Percentiles rank a stretch among this genome's conserved stretches.
Conservation (phyloP, 2,888 invertebrate species). For the Spodoptera littoralis region DNA sequence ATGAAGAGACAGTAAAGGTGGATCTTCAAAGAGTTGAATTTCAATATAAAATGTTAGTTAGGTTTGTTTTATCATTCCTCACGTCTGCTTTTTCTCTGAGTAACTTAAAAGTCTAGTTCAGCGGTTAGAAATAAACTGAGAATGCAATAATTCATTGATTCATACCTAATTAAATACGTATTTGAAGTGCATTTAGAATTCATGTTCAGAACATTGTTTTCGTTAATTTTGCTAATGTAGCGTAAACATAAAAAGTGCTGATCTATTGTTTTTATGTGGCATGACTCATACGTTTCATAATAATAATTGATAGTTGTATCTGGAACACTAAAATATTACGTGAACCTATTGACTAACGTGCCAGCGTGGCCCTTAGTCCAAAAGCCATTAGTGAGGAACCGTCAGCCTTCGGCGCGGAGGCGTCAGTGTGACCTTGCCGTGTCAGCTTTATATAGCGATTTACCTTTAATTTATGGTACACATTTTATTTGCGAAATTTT, state of each 20-base stretch:
- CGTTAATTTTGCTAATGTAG: not conserved
- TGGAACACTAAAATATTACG: slow-evolving; percentile 27
- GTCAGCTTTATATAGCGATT: slow-evolving; percentile 55
- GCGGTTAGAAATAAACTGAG: too few relatives aligned
- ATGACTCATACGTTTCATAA: slow-evolving; percentile 32
- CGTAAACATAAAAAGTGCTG: slow-evolving; percentile 9
- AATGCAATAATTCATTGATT: too few relatives aligned
- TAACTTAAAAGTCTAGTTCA: too few relatives aligned
- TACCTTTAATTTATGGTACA: slow-evolving; percentile 40
- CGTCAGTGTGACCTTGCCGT: slow-evolving; percentile 61
- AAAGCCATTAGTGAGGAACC: slow-evolving; percentile 44
- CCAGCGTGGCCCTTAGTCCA: slow-evolving; percentile 33
- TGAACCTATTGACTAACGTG: slow-evolving; percentile 36
- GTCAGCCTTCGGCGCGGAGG: slow-evolving; percentile 43
- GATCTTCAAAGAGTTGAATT: too few relatives aligned
- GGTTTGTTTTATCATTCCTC: too few relatives aligned
- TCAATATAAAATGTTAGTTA: too few relatives aligned
- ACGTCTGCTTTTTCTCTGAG: too few relatives aligned
- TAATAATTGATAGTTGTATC: slow-evolving; percentile 23
- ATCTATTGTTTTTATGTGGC: slow-evolving; percentile 17
- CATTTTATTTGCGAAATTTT: slow-evolving; percentile 49
- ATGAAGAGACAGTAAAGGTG: too few relatives aligned
- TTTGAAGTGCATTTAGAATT: not conserved
- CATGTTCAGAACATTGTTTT: slow-evolving; percentile 4
- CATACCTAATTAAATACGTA: too few relatives aligned